Base-by-base conservation (phyloP, 2,113 vertebrate species). In the Candoia aspera region DNA sequence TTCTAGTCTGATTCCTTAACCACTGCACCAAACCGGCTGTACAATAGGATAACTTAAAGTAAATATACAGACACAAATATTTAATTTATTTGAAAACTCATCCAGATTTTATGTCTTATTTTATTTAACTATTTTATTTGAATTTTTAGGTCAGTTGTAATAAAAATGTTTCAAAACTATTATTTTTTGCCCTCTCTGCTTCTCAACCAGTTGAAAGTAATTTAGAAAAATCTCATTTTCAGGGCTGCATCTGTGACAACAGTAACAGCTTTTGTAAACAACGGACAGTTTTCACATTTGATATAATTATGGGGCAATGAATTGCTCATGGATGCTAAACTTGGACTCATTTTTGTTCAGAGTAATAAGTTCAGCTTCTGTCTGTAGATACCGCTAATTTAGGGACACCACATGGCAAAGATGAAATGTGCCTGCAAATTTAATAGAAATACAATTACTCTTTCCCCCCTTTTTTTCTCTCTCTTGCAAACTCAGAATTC, bases 361-460 rank as follows among this genome's bases (percentile, higher is more conserved):
- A 94, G 86, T 84, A 95, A 64, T 91, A 94, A 94, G 2, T 42
- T 85, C 0, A 64, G 21, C 73, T 53, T 95, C n/a, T 13, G 91
- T 37, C 85, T 86, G 11, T 62, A 93, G 90, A 24, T 13, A 85
- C 89, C 95, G 83, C 26, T 92, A 58, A 26, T 92, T 91, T 94
- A 94, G 37, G 46, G 54, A 23, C 89, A 37, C 53, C 91, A 93
- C 58, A 92, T 88, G 92, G 89, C 42, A 92, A 94, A 95, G 62
- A 37, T 95, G 94, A 96, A 93, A 92, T 37, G 26, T 37, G 93
- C 68, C 92, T 93, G 59, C 29, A 79, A 91, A 15, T 37, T 46
- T 94, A 93, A 88, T 92, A 91, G 60, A 94, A 96, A 95, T 73
- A 87, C 9, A 73, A 8, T 94, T 92, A 64, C 0, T 33, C 37